phyloP scores from a whole-genome alignment of 2,113 vertebrate genomes.

The Indri indri region DNA sequence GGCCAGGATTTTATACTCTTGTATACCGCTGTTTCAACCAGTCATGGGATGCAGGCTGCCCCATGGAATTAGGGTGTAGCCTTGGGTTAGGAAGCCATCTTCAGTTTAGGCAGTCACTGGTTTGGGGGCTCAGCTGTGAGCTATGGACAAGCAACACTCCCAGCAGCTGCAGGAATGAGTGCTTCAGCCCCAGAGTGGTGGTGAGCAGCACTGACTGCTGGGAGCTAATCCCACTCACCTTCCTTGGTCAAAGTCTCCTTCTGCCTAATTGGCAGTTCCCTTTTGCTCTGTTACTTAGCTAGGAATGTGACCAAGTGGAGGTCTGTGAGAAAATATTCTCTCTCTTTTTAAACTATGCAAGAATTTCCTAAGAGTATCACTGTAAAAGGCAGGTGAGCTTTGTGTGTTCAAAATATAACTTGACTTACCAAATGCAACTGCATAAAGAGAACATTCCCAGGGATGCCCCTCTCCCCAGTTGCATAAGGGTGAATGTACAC shows the following conservation, averaged over 20 bases:
- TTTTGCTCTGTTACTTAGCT: not conserved
- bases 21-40: rapidly evolving
- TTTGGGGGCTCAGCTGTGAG: not conserved
- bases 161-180: not conserved
- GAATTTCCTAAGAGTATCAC: not conserved
- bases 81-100: not conserved
- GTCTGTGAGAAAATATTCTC: not conserved
- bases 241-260: not conserved
- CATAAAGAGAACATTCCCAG: not conserved
- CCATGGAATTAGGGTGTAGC: not conserved
- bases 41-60: not conserved
- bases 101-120: not conserved
- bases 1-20: not conserved
- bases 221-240: not conserved
- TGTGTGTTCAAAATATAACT: not conserved
- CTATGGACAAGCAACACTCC: too few relatives aligned
- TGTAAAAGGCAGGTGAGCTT: not conserved
- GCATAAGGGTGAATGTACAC: not conserved
- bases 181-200: not conserved
- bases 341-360: not conserved
- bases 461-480: too few relatives aligned
- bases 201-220: not conserved
- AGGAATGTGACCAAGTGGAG: not conserved
- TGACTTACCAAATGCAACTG: not conserved
- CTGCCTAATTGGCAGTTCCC: not conserved